These are phyloP conservation scores for Manis javanica DNA, from an alignment of 2,797 vertebrate genomes.

Conservation along the genomic window DNA sequence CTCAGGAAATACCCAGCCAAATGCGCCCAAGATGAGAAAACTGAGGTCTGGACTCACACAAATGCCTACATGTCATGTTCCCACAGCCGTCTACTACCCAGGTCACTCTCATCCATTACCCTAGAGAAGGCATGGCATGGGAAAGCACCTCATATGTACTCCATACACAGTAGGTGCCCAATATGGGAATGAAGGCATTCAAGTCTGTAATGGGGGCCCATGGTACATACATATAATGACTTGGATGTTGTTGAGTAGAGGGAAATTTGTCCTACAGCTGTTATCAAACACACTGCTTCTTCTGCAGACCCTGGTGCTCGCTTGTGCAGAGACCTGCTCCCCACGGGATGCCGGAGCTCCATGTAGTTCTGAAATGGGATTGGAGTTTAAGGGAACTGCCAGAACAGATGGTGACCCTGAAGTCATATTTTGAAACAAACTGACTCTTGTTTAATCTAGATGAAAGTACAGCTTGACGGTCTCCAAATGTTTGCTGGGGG, in stretches of 20 bases:
- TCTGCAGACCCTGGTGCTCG: background rate
- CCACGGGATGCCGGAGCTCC: conserved; percentile 56
- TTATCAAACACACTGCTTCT: conserved; percentile 11
- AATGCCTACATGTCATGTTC: background rate
- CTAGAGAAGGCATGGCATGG: background rate
- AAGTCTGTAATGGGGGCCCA: background rate
- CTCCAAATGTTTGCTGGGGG: conserved; percentile 70
- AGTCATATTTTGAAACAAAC: conserved; percentile 71
- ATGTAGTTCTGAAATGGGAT: conserved; percentile 63
- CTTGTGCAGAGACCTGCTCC: conserved; percentile 50
- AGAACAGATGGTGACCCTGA: conserved; percentile 82
- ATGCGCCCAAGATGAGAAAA: background rate
- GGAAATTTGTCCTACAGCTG: conserved; percentile 34
- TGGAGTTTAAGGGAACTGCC: conserved; percentile 58
- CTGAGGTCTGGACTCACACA: background rate
- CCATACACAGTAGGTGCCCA: background rate
- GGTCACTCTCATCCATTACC: background rate
- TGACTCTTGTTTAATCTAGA: conserved; percentile 71
- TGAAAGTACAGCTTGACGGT: conserved; percentile 60
- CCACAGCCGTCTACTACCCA: background rate
- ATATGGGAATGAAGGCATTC: rapidly evolving
- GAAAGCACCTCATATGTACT: background rate
- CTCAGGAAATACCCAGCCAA: background rate
- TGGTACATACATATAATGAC: background rate
- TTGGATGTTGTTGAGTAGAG: background rate